Conservation (phyloP, 2,113 vertebrate species). For the Forbesichthys agassizii region DNA sequence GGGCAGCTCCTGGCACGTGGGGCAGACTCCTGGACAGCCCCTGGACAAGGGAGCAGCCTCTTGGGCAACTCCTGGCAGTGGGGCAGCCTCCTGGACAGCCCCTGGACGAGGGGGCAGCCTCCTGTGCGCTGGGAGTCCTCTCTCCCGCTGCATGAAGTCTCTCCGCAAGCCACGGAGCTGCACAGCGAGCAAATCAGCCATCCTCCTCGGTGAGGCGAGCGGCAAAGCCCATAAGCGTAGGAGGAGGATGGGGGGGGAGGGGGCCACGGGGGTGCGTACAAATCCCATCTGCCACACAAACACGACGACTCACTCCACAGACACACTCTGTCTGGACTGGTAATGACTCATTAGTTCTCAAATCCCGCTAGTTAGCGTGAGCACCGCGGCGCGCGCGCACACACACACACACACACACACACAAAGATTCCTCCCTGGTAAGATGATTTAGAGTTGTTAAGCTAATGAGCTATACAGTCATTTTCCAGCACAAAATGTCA, state of each 20-base stretch:
- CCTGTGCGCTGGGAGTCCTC: neutral
- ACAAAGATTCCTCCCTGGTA: no score
- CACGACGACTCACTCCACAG: slow-evolving; percentile 23
- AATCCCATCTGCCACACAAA: slow-evolving; percentile 41
- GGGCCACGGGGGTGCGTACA: slow-evolving; percentile 16
- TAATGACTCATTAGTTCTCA: slow-evolving; percentile 54
- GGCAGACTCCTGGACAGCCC: no score
- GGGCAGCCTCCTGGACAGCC: no score
- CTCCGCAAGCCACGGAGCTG: slow-evolving; percentile 3
- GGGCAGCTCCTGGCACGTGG: no score
- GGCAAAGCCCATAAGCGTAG: neutral
- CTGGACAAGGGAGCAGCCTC: no score
- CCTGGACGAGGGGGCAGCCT: no score
- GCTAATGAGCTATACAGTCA: slow-evolving; percentile 26
- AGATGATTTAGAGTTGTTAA: slow-evolving; percentile 18
- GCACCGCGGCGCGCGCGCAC: neutral
- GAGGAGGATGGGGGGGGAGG: neutral
- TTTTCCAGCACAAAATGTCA: neutral
- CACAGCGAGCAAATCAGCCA: slow-evolving; percentile 18
- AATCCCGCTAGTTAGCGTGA: slow-evolving; percentile 28
- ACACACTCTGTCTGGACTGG: slow-evolving; percentile 36
- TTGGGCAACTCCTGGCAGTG: no score
- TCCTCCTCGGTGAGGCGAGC: slow-evolving; percentile 31
- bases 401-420: no score
- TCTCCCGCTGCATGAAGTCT: slow-evolving; percentile 15